Evolutionary conservation across 2,797 vertebrate species (phyloP), one percentile per base, ranked within the genome.

Genomic region (Cossypha dichroa): DNA sequence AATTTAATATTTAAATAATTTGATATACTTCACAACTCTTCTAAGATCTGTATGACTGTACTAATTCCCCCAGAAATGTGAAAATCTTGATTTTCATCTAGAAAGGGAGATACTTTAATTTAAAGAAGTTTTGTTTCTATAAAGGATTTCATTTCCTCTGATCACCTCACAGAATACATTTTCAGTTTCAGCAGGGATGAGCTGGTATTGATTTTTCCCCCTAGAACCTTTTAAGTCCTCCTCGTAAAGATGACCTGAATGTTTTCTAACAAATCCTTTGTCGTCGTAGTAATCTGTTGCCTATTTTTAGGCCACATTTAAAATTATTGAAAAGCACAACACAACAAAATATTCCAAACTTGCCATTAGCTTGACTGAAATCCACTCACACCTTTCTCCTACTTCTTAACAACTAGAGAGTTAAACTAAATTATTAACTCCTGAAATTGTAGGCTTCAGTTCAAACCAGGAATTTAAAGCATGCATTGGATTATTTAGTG

Each of bases 391-490:
- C 86, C 73, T 58, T 70, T 70, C 54, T 91, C 55, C 64, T 84
- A 86, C 51, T 88, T 69, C 73, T 87, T 88, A 93, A 92, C 55
- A 74, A 58, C 69, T 52, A 81, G 59, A 88, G 43, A 83, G 74
- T 93, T 96, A 95, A 94, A 95, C 68, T 85, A 93, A 96, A 95
- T 88, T 88, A 93, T 90, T 91, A 96, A 90, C 89, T 94, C 79
- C 94, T 95, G 96, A 96, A 97, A 98, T 98, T 98, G 98, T 97
- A 98, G 97, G 98, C 98, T 98, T 97, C 97, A 98, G 93, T 98
- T 98, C 98, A 98, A 97, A 96, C 92, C 92, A 98, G 98, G 99
- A 99, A 99, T 99, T 98, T 97, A 97, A 99, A 98, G 97, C 97
- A 99, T 97, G 98, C 97, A 96, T 96, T 96, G 88, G 95, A 95